Percentiles rank a stretch among this genome's conserved stretches.
Conservation (phyloP, 1,140 invertebrate species). For the Leptinotarsa lineolata region DNA sequence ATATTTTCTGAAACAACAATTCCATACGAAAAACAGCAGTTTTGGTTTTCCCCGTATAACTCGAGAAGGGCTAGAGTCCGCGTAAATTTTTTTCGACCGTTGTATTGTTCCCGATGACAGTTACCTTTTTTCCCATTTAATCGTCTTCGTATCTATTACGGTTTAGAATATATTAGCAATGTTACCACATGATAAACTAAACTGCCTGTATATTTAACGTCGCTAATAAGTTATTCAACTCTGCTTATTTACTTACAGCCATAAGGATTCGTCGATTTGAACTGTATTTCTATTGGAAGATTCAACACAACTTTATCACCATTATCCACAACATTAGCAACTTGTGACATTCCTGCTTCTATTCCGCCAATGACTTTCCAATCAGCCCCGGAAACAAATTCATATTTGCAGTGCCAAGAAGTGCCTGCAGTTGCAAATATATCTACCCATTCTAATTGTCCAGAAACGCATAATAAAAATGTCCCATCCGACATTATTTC, state of each 20-base stretch:
- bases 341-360: conserved; percentile 51
- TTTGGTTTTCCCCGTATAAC: too few species aligned
- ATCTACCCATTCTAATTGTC: conserved; percentile 51
- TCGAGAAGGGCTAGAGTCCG: too few species aligned
- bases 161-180: too few species aligned
- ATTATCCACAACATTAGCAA: conserved; percentile 48
- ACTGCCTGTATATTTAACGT: too few species aligned
- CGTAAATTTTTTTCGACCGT: too few species aligned
- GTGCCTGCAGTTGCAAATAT: conserved; percentile 45
- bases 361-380: conserved; percentile 53
- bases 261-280: conserved; percentile 52
- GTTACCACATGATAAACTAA: too few species aligned
- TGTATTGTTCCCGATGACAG: too few species aligned
- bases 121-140: too few species aligned
- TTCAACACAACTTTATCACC: conserved; percentile 52
- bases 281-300: conserved; percentile 52
- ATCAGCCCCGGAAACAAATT: conserved; percentile 51
- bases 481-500: conserved; percentile 48
- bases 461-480: conserved; percentile 50
- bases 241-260: conserved; percentile 48
- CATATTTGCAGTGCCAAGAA: conserved; percentile 53
- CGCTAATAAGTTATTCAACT: too few species aligned
- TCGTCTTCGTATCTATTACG: too few species aligned
- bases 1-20: too few species aligned
- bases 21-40: too few species aligned